Percentiles rank a stretch among this genome's conserved stretches.
phyloP scores from a whole-genome alignment of 35 echinoderm and acorn worm species.

The Lytechinus pictus region DNA sequence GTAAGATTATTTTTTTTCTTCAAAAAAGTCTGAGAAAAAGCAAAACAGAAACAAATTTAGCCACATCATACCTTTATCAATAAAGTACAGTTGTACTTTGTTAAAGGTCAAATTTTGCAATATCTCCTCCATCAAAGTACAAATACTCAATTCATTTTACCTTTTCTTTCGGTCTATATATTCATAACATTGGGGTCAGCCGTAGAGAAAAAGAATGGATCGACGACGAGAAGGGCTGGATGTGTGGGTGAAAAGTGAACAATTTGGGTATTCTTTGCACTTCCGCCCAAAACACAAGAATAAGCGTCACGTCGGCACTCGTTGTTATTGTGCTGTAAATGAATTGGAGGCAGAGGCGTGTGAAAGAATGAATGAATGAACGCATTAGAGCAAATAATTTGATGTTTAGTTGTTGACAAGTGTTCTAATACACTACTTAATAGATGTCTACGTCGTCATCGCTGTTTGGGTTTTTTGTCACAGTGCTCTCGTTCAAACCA shows the following conservation, averaged over 20 bases:
- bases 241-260: background rate
- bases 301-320: background rate
- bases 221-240: background rate
- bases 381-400: background rate
- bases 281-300: background rate
- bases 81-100: background rate
- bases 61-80: background rate
- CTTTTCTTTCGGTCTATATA: background rate
- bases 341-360: background rate
- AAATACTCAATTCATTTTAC: background rate
- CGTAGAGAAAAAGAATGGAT: background rate
- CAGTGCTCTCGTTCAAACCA: too few species aligned
- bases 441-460: background rate
- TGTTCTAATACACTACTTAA: background rate
- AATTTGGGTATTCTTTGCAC: slow-evolving; percentile 16
- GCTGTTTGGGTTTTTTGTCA: too few species aligned
- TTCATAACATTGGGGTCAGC: slow-evolving; percentile 30
- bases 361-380: background rate
- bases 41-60: background rate
- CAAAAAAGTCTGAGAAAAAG: background rate
- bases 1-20: background rate
- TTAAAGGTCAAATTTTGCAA: background rate
- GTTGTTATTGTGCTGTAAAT: slow-evolving; percentile 5
- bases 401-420: slow-evolving; percentile 14
- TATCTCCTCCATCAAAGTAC: background rate